A percentile compares a stretch with the other conserved stretches of the same genome.
Conservation (phyloP, 2,113 vertebrate genomes). For the Lucifuga dentata region DNA sequence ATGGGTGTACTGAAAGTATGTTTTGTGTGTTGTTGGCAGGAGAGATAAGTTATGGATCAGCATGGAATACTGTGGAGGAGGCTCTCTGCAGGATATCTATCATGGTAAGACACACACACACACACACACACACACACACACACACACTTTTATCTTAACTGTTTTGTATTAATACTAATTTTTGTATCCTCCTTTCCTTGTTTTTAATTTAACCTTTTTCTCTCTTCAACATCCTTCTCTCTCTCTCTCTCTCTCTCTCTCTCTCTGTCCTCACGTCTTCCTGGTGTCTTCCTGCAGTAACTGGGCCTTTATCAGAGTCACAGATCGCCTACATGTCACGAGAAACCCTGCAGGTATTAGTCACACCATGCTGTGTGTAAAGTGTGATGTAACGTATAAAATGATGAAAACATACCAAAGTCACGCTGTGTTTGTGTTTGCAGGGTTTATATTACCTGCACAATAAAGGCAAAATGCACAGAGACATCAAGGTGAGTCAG, state of each 20-base stretch:
- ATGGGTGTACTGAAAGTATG: conserved; percentile 14
- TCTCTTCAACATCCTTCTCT: neutral
- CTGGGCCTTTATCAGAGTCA: conserved; percentile 95
- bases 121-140: conserved; percentile 5
- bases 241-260: neutral
- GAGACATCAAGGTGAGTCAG: conserved; percentile 85
- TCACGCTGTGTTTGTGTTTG: conserved; percentile 26
- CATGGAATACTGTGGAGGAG: conserved; percentile 99
- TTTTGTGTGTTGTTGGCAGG: conserved; percentile 76
- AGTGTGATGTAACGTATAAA: no score
- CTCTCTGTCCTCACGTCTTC: neutral
- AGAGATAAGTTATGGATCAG: conserved; percentile 99
- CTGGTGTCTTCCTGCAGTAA: conserved; percentile 82
- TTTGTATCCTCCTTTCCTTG: neutral
- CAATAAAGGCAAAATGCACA: conserved; percentile 87
- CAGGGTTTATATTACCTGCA: conserved; percentile 87
- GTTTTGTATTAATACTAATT: neutral
- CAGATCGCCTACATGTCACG: conserved; percentile 98
- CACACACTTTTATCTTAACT: neutral
- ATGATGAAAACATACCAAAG: no score
- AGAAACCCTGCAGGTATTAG: conserved; percentile 96
- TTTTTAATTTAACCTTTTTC: neutral
- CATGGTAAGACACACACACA: conserved; percentile 83
- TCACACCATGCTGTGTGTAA: no score
- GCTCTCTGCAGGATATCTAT: conserved; percentile 98